Base-by-base conservation (phyloP, 1,140 invertebrate species). In the Drosophila jambulina region DNA sequence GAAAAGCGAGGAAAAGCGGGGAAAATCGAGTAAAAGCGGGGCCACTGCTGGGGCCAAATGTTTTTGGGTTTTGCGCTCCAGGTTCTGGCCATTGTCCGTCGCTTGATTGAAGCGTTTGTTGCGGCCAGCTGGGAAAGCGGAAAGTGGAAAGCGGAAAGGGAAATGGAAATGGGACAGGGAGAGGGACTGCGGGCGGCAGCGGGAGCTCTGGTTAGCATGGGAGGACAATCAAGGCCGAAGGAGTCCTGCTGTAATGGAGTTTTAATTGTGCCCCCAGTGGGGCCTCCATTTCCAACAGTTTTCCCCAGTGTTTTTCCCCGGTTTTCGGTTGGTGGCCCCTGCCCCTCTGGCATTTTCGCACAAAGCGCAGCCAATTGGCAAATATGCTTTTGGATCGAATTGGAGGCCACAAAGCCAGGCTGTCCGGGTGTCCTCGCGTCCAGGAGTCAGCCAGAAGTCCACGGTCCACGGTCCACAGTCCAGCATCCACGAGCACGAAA, bases 351-450 rank as follows among this genome's bases (percentile, higher is more conserved):
- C 54, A 60, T 72, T 65, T 80, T 25, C 32, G 53, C 53, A 78
- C 75, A 78, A 61, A 69, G 75, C 43, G 57, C 64, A 70, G 57
- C 75, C 75, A 78, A 78, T 78, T 70, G 75, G 57, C 75, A 78
- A 78, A 78, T 78, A 78, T 78, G 75, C 75, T 78, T 78, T 78
- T 57, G 23, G 34, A 62, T 62, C 38, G 42, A 25, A 67, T 46
- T 32, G 36, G 25, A 43, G 36, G 54, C 54, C 51, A 29, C 51
- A 42, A 64, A 43, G 53, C 53, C 62, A 23, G 46, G 0, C 46
- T 48, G 46, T 10, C 42, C 10, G 3, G 42, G 3, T 34, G 27
- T 23, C n/a, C n/a, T n/a, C n/a, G n/a, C n/a, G n/a, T n/a, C 56
- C 38, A 15, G 12, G 23, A 36, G 25, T 59, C 32, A n/a, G 10